phyloP scores from a whole-genome alignment of 2,888 invertebrate species.

The Cosmia trapezina region DNA sequence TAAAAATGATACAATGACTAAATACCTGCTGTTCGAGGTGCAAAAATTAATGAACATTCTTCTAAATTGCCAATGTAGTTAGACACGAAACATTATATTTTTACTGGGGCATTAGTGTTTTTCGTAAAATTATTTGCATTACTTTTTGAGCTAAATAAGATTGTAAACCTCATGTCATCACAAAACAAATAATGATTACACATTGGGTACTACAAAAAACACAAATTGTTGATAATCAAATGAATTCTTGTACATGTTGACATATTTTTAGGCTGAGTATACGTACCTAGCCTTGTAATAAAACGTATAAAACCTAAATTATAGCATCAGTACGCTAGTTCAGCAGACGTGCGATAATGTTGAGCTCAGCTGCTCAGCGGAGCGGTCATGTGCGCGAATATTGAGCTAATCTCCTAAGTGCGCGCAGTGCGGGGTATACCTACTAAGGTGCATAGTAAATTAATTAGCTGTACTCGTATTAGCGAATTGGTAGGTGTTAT shows the following conservation, averaged over 20 bases:
- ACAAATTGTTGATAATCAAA: background rate
- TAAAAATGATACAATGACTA: too few relatives aligned
- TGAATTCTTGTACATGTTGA: background rate
- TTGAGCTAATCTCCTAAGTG: constrained; percentile 55
- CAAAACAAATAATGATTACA: background rate
- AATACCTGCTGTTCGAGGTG: too few relatives aligned
- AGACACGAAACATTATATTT: background rate
- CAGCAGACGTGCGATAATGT: constrained; percentile 45
- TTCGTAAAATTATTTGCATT: background rate
- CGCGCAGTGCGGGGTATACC: background rate
- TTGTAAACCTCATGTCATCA: background rate
- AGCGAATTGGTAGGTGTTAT: background rate
- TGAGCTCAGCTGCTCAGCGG: constrained; percentile 42
- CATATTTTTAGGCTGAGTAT: background rate
- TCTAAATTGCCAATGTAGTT: background rate
- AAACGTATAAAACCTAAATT: constrained; percentile 2
- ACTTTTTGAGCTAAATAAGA: background rate
- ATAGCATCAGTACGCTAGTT: constrained; percentile 4
- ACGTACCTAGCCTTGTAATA: too few relatives aligned
- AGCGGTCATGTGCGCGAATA: constrained; percentile 44
- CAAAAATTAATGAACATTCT: background rate
- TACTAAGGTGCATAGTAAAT: background rate
- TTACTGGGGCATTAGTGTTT: background rate
- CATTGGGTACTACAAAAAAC: background rate
- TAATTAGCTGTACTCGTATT: constrained; percentile 19